These are phyloP conservation scores for Myotis pilosus DNA, from an alignment of 2,797 vertebrate species.

Conservation along the genomic window DNA sequence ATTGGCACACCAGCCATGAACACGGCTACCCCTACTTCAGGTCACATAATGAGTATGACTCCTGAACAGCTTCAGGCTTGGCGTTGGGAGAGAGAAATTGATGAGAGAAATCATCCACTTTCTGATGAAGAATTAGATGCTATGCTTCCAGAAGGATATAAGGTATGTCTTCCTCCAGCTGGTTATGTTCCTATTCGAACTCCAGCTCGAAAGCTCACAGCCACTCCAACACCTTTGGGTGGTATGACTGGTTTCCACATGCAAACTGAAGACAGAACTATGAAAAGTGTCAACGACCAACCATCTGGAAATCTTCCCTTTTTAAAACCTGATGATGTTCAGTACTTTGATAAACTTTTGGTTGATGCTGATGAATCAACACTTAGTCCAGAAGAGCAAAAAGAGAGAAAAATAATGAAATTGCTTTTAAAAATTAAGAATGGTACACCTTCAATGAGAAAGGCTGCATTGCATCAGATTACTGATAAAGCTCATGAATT, in stretches of 20 bases:
- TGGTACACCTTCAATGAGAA: slow-evolving; percentile 96
- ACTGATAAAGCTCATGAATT: slow-evolving; percentile 99
- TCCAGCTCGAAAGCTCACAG: slow-evolving; percentile 96
- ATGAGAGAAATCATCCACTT: slow-evolving; percentile 97
- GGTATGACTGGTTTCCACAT: slow-evolving; percentile 99
- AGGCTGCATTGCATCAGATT: slow-evolving; percentile 98
- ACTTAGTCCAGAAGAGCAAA: slow-evolving; percentile 97
- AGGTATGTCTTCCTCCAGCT: slow-evolving; percentile 97
- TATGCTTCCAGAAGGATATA: slow-evolving; percentile 99
- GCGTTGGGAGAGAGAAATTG: slow-evolving; percentile 99
- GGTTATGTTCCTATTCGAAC: slow-evolving; percentile 98
- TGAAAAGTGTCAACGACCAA: slow-evolving; percentile 94
- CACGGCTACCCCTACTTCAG: slow-evolving; percentile 99
- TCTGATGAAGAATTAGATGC: slow-evolving; percentile 98
- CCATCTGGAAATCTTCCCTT: slow-evolving; percentile 98
- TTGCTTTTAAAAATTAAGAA: slow-evolving; percentile 98
- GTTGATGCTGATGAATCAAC: slow-evolving; percentile 99
- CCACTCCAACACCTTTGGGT: slow-evolving; percentile 96
- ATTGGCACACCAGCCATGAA: slow-evolving; percentile 99
- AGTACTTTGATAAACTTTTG: slow-evolving; percentile 99
- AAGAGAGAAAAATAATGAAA: slow-evolving; percentile 99
- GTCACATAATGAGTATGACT: slow-evolving; percentile 99
- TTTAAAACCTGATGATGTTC: slow-evolving; percentile 98
- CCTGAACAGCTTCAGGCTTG: slow-evolving; percentile 99
- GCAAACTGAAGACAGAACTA: slow-evolving; percentile 96